These are phyloP conservation scores for Anneissia japonica DNA, from an alignment of 35 echinoderm and acorn worm species.

Conservation along the genomic window DNA sequence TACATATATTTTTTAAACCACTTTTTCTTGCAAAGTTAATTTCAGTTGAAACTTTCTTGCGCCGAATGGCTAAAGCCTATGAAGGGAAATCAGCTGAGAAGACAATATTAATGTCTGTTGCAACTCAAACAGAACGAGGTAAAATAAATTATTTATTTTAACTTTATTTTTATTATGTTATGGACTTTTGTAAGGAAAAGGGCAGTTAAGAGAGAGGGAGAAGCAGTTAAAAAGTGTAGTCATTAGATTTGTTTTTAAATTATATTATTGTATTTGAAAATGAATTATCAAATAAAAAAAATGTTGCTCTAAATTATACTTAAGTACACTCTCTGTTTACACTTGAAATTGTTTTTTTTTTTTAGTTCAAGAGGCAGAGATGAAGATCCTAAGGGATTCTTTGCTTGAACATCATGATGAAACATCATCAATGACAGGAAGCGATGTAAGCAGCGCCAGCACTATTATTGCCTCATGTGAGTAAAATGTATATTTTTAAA, in stretches of 20 bases:
- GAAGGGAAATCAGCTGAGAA: conserved; percentile 39
- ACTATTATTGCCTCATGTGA: neutral
- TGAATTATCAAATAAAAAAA: no score
- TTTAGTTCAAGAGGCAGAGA: neutral
- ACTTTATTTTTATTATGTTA: no score
- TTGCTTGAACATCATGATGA: neutral
- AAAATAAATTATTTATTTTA: no score
- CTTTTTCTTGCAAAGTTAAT: conserved; percentile 39
- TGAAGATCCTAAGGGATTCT: neutral
- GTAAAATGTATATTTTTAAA: neutral
- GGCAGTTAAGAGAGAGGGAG: no score
- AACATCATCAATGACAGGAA: neutral
- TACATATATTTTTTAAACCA: no score
- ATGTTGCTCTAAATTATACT: no score
- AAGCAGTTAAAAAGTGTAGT: no score
- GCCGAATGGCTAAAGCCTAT: conserved; percentile 81
- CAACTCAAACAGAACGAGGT: conserved; percentile 69
- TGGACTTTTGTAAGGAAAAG: no score
- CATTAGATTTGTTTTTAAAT: no score
- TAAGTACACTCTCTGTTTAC: no score
- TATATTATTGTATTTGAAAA: no score
- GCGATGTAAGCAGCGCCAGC: neutral
- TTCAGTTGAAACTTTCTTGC: conserved; percentile 68
- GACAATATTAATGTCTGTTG: conserved; percentile 42
- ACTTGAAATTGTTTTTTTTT: no score